Evolutionary conservation across 2,888 invertebrate species (phyloP), one percentile per base, ranked within the genome.

Genomic region (Lasioglossum lativentre): DNA sequence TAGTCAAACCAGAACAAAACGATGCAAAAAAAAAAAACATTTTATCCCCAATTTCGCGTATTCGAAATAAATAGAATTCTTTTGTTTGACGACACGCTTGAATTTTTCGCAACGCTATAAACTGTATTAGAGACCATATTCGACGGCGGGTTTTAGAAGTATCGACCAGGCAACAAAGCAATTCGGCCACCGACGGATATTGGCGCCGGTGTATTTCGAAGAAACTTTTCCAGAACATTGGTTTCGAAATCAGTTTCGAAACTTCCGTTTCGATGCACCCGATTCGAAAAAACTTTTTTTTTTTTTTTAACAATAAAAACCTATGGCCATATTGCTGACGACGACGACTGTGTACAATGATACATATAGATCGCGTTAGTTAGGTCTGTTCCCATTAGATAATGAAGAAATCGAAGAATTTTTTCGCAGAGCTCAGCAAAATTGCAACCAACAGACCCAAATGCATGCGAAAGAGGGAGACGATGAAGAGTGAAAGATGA

Each of bases 361-460:
- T n/a, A n/a, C n/a, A n/a, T n/a, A n/a, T n/a, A 38, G 38, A 40
- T 40, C 38, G 40, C 34, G 1, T 34, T 3, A 3, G 34, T 1
- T 3, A 3, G 34, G 3, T 1, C 34, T 34, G 34, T 34, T 34
- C 34, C 34, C 2, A 34, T 34, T 34, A 3, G 34, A 3, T 34
- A 34, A 34, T 3, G 34, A 2, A 34, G 34, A 34, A 1, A 3
- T 82, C 63, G 45, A 38, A 63, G 45, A 40, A 56, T 47, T 56
- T 73, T 76, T 79, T 72, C 38, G 27, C 19, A 14, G 45, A 27
- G 75, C 80, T 85, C 76, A 85, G 76, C 85, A 45, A 52, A 85
- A 77, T 80, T 66, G 38, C 14, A 8, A 16, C 8, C n/a, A 1
- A 38, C 12, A 52, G 38, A n/a, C 14, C 52, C 23, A 52, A 23